Conservation (phyloP, 2,113 vertebrate species). For the Bucco capensis region DNA sequence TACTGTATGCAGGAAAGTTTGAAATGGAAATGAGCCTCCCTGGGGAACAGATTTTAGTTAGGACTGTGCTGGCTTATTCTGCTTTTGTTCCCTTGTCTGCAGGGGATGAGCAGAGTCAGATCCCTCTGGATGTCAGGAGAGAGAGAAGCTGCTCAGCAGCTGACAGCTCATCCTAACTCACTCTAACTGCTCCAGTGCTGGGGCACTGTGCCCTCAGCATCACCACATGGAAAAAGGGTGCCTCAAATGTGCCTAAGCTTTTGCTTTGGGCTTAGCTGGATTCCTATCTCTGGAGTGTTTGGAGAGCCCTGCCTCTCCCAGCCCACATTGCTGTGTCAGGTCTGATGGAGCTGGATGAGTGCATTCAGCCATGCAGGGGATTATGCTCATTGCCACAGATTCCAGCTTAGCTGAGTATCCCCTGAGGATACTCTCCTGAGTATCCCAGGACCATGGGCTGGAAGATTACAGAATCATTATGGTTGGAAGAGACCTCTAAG, state of each 20-base stretch:
- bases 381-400: not conserved
- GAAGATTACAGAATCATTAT: no score
- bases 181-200: rapidly evolving
- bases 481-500: no score
- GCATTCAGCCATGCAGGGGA: not conserved
- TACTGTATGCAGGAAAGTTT: not conserved
- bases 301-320: not conserved
- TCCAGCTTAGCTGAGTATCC: not conserved
- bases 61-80: not conserved
- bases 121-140: not conserved
- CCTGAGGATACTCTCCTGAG: not conserved
- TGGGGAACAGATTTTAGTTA: not conserved
- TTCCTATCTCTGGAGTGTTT: not conserved
- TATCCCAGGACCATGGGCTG: not conserved
- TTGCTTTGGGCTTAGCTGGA: not conserved
- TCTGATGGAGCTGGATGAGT: not conserved
- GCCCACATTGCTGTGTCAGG: not conserved
- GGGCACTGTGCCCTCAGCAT: not conserved
- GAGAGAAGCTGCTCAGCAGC: not conserved
- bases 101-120: not conserved
- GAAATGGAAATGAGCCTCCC: not conserved
- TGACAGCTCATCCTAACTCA: rapidly evolving
- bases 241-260: not conserved
- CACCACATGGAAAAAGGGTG: rapidly evolving
- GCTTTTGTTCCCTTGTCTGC: not conserved